phyloP scores from a whole-genome alignment of 2,113 vertebrate species.

The Semnornis frantzii region DNA sequence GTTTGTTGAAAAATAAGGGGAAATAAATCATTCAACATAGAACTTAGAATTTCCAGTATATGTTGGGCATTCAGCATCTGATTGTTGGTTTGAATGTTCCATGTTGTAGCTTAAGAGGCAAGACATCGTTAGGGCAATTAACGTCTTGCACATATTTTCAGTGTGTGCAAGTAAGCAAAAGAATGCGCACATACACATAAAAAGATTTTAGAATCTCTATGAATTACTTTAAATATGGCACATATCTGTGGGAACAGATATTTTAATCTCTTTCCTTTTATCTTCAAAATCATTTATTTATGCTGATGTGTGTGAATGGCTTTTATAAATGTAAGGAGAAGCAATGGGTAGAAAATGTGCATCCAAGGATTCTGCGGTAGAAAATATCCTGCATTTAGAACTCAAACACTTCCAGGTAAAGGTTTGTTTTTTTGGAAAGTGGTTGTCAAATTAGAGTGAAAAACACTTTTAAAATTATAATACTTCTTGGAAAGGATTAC shows the following conservation, averaged over 20 bases:
- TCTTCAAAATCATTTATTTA: background rate
- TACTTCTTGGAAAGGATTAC: background rate
- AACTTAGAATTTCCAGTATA: background rate
- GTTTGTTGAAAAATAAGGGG: background rate
- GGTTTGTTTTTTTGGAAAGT: background rate
- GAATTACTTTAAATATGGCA: background rate
- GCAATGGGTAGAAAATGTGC: background rate
- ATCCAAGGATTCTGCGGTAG: background rate
- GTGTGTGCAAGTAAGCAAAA: background rate
- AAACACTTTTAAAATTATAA: background rate
- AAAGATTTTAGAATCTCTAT: background rate
- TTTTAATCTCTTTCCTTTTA: background rate
- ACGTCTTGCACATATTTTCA: background rate
- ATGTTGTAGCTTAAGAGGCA: accelerated
- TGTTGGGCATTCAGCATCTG: background rate
- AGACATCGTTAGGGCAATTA: background rate
- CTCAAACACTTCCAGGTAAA: background rate
- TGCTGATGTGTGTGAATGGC: background rate
- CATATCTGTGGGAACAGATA: accelerated
- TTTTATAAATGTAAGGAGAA: background rate
- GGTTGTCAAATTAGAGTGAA: background rate
- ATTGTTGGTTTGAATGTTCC: background rate
- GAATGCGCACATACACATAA: background rate
- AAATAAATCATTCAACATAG: background rate
- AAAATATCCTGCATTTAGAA: background rate